Evolutionary conservation across 2,888 invertebrate species (phyloP).

Genomic region (Cinara cedri): DNA sequence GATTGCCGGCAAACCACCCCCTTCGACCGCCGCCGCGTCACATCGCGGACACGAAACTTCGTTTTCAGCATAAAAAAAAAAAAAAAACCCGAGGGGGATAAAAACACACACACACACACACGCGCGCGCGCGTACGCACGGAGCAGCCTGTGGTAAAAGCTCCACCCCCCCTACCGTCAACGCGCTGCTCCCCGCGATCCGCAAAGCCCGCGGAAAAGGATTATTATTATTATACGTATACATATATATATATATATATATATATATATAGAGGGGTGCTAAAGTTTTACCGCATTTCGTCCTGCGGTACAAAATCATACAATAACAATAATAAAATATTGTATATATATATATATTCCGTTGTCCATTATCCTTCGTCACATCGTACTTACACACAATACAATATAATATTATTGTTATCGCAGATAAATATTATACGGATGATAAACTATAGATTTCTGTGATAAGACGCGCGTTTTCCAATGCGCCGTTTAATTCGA

Average conservation of each 20-base stretch:
- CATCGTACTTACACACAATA: neutral
- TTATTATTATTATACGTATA: neutral
- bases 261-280: constrained; percentile 35
- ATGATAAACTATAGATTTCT: too few species aligned
- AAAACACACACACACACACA: constrained; percentile 27
- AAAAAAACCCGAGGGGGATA: constrained; percentile 36
- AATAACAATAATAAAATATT: too few species aligned
- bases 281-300: constrained; percentile 42
- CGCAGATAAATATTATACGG: too few species aligned
- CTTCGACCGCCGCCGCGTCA: neutral
- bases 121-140: neutral
- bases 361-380: constrained; percentile 35
- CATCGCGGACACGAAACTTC: constrained; percentile 51
- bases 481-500: too few species aligned
- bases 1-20: constrained; percentile 40
- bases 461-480: too few species aligned
- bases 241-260: neutral
- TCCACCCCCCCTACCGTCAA: neutral
- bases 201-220: neutral
- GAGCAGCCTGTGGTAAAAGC: constrained; percentile 50
- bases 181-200: too few species aligned
- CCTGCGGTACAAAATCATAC: too few species aligned
- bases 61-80: constrained; percentile 53
- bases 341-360: neutral
- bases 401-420: neutral